Conservation (phyloP, 2,888 invertebrate species). For the Drosophila yooni region DNA sequence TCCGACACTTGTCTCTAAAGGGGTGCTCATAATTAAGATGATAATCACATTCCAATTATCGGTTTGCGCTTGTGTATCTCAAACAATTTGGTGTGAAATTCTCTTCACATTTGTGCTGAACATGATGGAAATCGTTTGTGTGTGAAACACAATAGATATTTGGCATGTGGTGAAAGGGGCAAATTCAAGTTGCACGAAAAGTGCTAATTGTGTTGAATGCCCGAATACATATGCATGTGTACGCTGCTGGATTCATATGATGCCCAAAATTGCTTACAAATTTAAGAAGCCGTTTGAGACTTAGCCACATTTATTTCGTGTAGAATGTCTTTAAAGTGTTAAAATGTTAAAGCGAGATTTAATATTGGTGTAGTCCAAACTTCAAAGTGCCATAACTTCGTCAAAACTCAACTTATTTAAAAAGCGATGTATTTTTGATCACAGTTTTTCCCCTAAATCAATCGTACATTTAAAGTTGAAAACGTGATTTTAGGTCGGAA, state of each 20-base stretch:
- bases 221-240: background rate
- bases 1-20: constrained; percentile 19
- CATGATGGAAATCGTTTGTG: background rate
- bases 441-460: too few relatives aligned
- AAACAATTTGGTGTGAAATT: constrained; percentile 3
- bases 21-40: constrained; percentile 41
- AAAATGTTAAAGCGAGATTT: background rate
- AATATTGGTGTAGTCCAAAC: too few relatives aligned
- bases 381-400: too few relatives aligned
- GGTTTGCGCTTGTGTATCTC: background rate
- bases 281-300: background rate
- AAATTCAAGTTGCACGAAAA: constrained; percentile 1
- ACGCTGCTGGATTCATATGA: background rate
- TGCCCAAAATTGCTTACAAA: background rate
- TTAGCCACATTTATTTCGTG: background rate
- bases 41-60: constrained; percentile 33
- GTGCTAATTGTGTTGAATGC: background rate
- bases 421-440: too few relatives aligned
- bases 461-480: too few relatives aligned
- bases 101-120: constrained; percentile 10
- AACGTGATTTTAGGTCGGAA: too few relatives aligned
- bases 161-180: background rate
- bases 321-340: background rate
- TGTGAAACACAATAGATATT: background rate
- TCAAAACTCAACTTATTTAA: too few relatives aligned